These are phyloP conservation scores for Lasioglossum oenotherae DNA, from an alignment of 2,888 invertebrate species.

Conservation along the genomic window DNA sequence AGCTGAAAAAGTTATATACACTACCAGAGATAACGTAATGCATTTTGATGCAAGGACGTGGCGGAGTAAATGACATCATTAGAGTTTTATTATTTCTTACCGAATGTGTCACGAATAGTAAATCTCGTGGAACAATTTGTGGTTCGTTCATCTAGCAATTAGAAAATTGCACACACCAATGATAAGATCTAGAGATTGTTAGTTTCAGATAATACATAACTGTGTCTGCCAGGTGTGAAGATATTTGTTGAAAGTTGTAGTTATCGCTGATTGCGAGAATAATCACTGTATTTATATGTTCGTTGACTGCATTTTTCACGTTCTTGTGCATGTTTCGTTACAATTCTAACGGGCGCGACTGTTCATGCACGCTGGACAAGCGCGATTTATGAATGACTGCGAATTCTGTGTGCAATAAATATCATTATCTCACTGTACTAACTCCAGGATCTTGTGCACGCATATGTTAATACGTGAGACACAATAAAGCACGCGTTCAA, in stretches of 20 bases:
- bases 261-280: not conserved
- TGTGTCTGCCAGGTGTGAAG: not conserved
- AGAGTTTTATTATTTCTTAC: not conserved
- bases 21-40: constrained; percentile 1
- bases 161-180: not conserved
- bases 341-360: not conserved
- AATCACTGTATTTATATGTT: not conserved
- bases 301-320: not conserved
- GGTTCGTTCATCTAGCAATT: not conserved
- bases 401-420: not conserved
- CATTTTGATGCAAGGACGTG: not conserved
- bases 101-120: not conserved
- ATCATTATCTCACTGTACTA: not conserved
- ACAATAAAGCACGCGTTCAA: not conserved
- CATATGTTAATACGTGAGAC: not conserved
- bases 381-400: constrained; percentile 3
- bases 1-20: not conserved
- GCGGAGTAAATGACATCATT: not conserved
- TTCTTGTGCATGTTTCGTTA: not conserved
- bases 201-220: not conserved
- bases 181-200: not conserved
- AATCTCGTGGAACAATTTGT: not conserved
- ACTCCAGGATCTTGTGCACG: not conserved
- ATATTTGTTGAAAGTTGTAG: not conserved
- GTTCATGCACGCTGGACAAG: not conserved